Evolutionary conservation across 2,113 vertebrate species (phyloP), one percentile per base, ranked within the genome.

Genomic region (Galeopterus variegatus): DNA sequence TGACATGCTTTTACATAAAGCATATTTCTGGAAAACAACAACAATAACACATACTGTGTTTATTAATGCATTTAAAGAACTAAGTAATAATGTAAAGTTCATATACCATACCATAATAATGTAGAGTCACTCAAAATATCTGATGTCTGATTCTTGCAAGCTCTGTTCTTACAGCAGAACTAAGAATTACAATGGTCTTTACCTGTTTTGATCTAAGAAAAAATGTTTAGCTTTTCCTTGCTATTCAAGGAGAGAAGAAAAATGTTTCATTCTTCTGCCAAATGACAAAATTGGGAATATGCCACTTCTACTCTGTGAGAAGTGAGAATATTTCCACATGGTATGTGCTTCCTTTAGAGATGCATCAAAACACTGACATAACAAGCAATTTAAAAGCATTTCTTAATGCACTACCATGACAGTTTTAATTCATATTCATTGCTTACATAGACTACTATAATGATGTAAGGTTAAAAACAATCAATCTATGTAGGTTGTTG

Each of bases 231-330:
- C 15, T 52, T 90, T 96, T 88, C 4, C 41, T 88, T 86, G 9
- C 24, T 95, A 80, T 72, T 95, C 48, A 76, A 76, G 33, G 83
- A 65, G 18, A 83, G 14, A 75, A 93, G 64, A 84, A 96, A 96
- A 83, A 67, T 45, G 9, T 69, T 84, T 94, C 33, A 67, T 67
- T 89, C 92, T 90, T 92, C 41, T 86, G 26, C 50, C 64, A 92
- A 97, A 91, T 76, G 62, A 90, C 54, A 92, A 92, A 95, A 85
- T 88, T 96, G 75, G 64, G 31, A 72, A 82, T 58, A 56, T 33
- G 23, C 7, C n/a, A 64, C 62, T 83, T 94, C 54, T 73, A 24
- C 83, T 86, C 31, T 86, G 26, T 81, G 70, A 96, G 28, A 92
- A 84, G 50, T 81, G 50, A 95, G 31, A 81, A 31, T 60, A 67